These are phyloP conservation scores for Tenrec ecaudatus DNA, from an alignment of 2,113 vertebrate species.

Conservation along the genomic window DNA sequence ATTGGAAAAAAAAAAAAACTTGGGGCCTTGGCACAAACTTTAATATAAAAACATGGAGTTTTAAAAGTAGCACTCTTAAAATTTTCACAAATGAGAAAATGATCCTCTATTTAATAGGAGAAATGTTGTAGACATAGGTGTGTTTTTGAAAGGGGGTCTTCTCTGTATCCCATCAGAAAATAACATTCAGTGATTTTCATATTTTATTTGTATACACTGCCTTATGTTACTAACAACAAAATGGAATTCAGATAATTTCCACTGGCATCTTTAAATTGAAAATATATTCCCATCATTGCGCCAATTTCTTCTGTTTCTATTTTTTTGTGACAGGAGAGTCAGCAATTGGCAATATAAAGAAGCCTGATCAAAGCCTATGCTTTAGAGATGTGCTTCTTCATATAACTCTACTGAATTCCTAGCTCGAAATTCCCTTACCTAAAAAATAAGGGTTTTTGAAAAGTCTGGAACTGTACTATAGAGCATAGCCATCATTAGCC, in stretches of 20 bases:
- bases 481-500: not conserved
- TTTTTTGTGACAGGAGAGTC: not conserved
- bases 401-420: not conserved
- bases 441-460: not conserved
- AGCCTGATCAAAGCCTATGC: not conserved
- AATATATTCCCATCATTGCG: not conserved
- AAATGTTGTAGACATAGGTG: no score
- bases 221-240: not conserved
- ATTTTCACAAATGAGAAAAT: no score
- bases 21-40: not conserved
- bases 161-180: not conserved
- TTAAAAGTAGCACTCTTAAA: no score
- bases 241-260: not conserved
- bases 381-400: not conserved
- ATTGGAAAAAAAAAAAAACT: not conserved
- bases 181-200: no score
- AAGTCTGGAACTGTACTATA: not conserved
- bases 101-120: no score
- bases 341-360: not conserved
- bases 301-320: not conserved
- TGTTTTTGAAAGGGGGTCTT: no score
- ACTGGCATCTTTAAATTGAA: not conserved
- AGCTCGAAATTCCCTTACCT: not conserved
- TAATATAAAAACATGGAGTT: not conserved
- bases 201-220: not conserved